phyloP scores from a whole-genome alignment of 2,797 vertebrate species.

The Sebastes diploproa region DNA sequence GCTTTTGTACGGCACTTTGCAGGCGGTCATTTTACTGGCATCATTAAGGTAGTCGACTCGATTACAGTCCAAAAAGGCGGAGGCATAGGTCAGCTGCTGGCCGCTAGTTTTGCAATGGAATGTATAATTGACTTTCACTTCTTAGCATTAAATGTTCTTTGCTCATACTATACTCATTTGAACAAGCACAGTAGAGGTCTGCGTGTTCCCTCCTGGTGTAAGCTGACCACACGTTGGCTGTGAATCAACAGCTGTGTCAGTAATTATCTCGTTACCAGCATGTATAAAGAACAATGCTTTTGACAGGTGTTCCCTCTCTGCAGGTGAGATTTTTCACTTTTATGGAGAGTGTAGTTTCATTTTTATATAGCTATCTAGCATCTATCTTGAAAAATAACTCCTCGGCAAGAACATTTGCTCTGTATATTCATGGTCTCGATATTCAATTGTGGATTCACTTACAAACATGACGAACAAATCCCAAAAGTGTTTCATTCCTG shows the following conservation, averaged over 20 bases:
- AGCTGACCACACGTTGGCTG: neutral
- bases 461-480: neutral
- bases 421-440: neutral
- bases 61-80: too few relatives aligned
- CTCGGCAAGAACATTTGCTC: too few relatives aligned
- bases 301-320: neutral
- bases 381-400: neutral
- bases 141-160: too few relatives aligned
- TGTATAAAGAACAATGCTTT: neutral
- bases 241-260: neutral
- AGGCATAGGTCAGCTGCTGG: too few relatives aligned
- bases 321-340: neutral
- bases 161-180: neutral
- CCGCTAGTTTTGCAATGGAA: too few relatives aligned
- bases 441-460: neutral
- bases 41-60: too few relatives aligned
- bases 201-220: neutral
- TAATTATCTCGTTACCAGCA: neutral
- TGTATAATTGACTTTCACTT: too few relatives aligned
- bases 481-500: neutral
- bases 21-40: too few relatives aligned
- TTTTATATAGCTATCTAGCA: neutral
- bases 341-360: neutral
- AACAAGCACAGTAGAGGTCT: neutral
- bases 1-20: too few relatives aligned